A percentile compares a stretch with the other conserved stretches of the same genome.
Conservation (phyloP, 2,113 vertebrate species). For the Ramphastos sulfuratus region DNA sequence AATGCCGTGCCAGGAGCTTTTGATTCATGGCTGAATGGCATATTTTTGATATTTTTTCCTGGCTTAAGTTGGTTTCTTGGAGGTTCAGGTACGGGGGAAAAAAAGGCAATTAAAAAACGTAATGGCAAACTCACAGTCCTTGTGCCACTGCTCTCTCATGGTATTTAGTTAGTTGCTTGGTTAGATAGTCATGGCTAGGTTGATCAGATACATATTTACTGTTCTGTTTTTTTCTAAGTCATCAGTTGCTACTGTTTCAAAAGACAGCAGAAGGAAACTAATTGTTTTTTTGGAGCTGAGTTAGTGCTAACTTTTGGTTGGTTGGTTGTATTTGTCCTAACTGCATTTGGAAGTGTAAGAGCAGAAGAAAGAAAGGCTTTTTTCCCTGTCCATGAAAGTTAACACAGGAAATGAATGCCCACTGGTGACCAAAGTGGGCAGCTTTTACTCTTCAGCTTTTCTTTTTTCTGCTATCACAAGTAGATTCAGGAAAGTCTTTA, state of each 20-base stretch:
- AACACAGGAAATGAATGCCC: too few relatives aligned
- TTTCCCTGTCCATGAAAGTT: not conserved
- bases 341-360: not conserved
- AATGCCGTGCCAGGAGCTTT: not conserved
- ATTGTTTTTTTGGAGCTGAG: not conserved
- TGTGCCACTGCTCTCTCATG: not conserved
- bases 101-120: not conserved
- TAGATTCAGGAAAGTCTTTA: not conserved
- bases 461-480: not conserved
- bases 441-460: not conserved
- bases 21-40: not conserved
- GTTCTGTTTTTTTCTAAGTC: not conserved
- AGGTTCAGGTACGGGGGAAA: too few relatives aligned
- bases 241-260: not conserved
- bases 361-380: not conserved
- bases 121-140: not conserved
- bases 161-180: not conserved
- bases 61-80: not conserved
- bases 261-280: not conserved
- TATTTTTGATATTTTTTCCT: not conserved
- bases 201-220: not conserved
- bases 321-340: not conserved
- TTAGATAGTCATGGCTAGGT: not conserved
- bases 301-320: not conserved
- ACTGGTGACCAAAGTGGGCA: not conserved